phyloP scores from a whole-genome alignment of 2,888 invertebrate species.

The Tryphoninae sp. region DNA sequence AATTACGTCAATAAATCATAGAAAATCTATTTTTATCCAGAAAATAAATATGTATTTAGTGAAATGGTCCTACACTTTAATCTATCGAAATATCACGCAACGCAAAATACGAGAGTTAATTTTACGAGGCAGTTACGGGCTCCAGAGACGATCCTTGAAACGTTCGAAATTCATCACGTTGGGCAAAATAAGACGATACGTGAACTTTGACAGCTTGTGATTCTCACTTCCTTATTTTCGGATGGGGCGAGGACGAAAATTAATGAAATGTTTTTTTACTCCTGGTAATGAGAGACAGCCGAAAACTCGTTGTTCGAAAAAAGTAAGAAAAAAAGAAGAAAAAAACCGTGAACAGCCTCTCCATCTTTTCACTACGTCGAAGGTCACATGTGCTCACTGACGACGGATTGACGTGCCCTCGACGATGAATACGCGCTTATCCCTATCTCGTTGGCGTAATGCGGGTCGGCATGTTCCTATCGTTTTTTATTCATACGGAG shows the following conservation, averaged over 20 bases:
- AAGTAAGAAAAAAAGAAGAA: neutral
- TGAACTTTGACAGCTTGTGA: constrained; percentile 38
- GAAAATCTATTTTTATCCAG: too few relatives aligned
- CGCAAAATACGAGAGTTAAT: too few relatives aligned
- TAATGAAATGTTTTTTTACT: constrained; percentile 13
- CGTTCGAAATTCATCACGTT: constrained; percentile 19
- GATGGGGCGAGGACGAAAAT: neutral
- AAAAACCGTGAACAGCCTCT: neutral
- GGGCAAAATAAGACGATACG: constrained; percentile 19
- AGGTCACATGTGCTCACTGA: constrained; percentile 15
- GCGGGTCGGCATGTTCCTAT: neutral
- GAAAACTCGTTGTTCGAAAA: neutral
- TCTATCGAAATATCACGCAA: too few relatives aligned
- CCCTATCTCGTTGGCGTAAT: neutral
- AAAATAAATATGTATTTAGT: too few relatives aligned
- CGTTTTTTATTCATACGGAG: neutral
- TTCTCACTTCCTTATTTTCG: neutral
- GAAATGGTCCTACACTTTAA: too few relatives aligned
- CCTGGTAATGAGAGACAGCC: neutral
- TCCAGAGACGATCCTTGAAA: constrained; percentile 28
- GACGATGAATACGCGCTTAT: constrained; percentile 4
- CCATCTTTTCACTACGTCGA: constrained; percentile 13
- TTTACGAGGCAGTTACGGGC: neutral
- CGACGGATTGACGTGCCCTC: constrained; percentile 29
- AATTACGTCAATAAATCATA: too few relatives aligned